Base-by-base conservation (phyloP, 2,888 invertebrate species). In the Melanotus villosus region DNA sequence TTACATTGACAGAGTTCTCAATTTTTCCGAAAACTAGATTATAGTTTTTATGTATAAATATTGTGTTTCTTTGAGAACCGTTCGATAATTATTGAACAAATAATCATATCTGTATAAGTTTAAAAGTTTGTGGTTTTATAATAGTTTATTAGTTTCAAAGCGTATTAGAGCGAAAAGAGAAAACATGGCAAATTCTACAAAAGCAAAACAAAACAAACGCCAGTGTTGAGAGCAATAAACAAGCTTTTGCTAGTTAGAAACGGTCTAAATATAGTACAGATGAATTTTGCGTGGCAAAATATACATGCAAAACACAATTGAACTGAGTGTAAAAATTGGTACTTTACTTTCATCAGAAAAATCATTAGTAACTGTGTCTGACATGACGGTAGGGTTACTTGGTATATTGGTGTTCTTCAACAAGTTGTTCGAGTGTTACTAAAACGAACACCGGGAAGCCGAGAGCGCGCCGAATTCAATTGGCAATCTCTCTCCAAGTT, bases 401-500 rank as follows among this genome's bases (percentile, higher is more conserved):
- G 18, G 23, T n/a, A 43, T 32, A 47, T 12, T 12, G 26, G 38
- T 43, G 23, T 9, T 65, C 63, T 57, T 57, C 47, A 34, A 45
- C 45, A 57, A 58, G 38, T 56, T 47, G 57, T 57, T 57, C 34
- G 47, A 26, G 16, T 36, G 59, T 34, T 65, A 65, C 65, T 65
- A 65, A 64, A 43, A 65, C 34, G 23, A 64, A 57, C 19, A 65
- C 50, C 43, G 43, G 56, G 41, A 47, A 45, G 32, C 58, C 45
- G 30, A 45, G 16, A 14, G 21, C 58, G 23, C 43, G 47, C 57
- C 32, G 57, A 50, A 43, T 58, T 45, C n/a, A 65, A 57, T 65
- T 65, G 65, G 65, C 65, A 65, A 12, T 56, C 50, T 32, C 45
- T 60, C 43, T 45, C 47, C 58, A 58, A 58, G 58, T 68, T 68